phyloP scores from a whole-genome alignment of 2,888 invertebrate genomes.

The Drosophila anceps region DNA sequence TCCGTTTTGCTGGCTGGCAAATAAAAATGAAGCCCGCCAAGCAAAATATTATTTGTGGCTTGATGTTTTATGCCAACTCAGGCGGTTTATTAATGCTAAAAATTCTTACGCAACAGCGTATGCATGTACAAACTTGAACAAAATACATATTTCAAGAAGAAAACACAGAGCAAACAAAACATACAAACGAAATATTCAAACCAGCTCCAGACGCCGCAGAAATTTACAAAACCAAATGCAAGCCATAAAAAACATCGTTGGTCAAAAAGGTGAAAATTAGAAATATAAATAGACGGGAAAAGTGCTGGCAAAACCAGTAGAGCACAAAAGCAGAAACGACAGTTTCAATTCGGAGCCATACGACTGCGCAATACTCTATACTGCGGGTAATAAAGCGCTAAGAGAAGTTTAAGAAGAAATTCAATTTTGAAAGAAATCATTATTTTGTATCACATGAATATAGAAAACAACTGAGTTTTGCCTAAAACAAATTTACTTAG shows the following conservation, averaged over 20 bases:
- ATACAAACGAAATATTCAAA: conserved; percentile 18
- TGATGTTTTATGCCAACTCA: conserved; percentile 58
- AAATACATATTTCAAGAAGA: conserved; percentile 14
- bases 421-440: neutral
- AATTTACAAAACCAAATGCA: conserved; percentile 37
- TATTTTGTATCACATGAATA: too few relatives aligned
- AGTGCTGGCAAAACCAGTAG: conserved; percentile 15
- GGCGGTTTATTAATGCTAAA: conserved; percentile 63
- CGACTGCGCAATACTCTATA: neutral
- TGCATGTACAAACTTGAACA: conserved; percentile 47
- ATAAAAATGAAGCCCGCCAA: conserved; percentile 23
- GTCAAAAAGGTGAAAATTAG: conserved; percentile 66
- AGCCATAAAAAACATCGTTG: conserved; percentile 33
- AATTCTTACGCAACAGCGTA: conserved; percentile 48
- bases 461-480: too few relatives aligned
- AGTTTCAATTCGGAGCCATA: neutral
- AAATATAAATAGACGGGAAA: conserved; percentile 45
- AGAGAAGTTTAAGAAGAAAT: neutral
- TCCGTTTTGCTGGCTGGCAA: conserved; percentile 25
- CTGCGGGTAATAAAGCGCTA: neutral
- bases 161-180: conserved; percentile 1
- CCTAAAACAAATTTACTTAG: neutral
- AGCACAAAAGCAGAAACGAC: conserved; percentile 5
- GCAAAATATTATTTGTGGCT: conserved; percentile 51
- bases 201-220: conserved; percentile 21